A percentile compares a stretch with the other conserved stretches of the same genome.
Evolutionary conservation across 2,113 vertebrate species (phyloP).

Genomic region (Ciconia maguari): DNA sequence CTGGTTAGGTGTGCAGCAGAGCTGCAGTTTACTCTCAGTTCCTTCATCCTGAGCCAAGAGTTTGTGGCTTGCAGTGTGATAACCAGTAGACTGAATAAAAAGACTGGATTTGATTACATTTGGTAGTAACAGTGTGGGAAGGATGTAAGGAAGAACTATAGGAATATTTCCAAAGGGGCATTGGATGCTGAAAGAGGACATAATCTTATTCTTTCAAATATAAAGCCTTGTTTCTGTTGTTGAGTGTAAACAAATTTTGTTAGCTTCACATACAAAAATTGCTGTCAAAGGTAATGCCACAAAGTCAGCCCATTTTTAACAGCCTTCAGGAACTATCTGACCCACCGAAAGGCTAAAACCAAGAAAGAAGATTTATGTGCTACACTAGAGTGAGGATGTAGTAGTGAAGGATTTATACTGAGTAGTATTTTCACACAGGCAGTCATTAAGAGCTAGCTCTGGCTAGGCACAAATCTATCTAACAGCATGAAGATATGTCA

Average conservation of each 20-base stretch:
- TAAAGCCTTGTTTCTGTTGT: not conserved
- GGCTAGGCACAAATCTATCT: not conserved
- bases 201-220: not conserved
- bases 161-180: not conserved
- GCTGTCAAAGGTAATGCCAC: not conserved
- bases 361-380: not conserved
- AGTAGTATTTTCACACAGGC: not conserved
- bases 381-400: not conserved
- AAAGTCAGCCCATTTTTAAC: not conserved
- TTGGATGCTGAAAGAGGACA: not conserved
- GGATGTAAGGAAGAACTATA: not conserved
- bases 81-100: not conserved
- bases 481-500: not conserved
- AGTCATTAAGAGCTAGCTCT: not conserved
- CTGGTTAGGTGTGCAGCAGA: not conserved
- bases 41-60: not conserved
- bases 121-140: not conserved
- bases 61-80: not conserved
- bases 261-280: not conserved
- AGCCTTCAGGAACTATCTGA: not conserved
- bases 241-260: not conserved
- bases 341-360: not conserved
- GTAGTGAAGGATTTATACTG: not conserved
- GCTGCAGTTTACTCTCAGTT: not conserved
- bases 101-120: not conserved